Percentiles rank a stretch among this genome's conserved stretches.
These are phyloP conservation scores for Nesogale talazaci DNA, from an alignment of 2,113 vertebrate genomes.

Conservation along the genomic window DNA sequence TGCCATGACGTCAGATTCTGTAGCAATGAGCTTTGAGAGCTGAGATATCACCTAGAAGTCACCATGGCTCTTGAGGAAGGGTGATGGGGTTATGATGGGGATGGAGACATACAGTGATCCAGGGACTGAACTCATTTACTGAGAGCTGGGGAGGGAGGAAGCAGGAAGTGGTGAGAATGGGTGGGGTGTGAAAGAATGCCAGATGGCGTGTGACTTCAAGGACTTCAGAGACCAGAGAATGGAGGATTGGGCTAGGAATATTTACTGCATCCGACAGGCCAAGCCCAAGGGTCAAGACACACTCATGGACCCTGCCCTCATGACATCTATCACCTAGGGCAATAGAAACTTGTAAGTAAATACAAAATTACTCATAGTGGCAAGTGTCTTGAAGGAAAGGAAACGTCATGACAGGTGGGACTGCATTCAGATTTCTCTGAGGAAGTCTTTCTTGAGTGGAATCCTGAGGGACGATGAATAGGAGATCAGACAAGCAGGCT, in stretches of 20 bases:
- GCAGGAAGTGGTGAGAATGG: neutral
- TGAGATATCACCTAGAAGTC: neutral
- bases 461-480: neutral
- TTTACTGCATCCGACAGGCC: neutral
- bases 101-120: neutral
- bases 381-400: neutral
- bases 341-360: neutral
- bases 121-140: too few species aligned
- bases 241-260: neutral
- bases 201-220: neutral
- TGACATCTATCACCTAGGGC: neutral
- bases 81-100: too few species aligned
- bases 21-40: too few species aligned
- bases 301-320: neutral
- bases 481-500: neutral
- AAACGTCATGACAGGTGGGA: neutral
- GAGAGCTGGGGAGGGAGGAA: neutral
- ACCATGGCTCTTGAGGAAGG: neutral
- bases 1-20: too few species aligned
- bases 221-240: neutral
- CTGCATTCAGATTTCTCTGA: neutral
- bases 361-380: neutral
- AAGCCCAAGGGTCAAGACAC: neutral
- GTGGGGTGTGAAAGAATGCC: neutral
- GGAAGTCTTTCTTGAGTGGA: neutral